These are phyloP conservation scores for Cephus cinctus DNA, from an alignment of 1,140 invertebrate genomes.

Conservation along the genomic window DNA sequence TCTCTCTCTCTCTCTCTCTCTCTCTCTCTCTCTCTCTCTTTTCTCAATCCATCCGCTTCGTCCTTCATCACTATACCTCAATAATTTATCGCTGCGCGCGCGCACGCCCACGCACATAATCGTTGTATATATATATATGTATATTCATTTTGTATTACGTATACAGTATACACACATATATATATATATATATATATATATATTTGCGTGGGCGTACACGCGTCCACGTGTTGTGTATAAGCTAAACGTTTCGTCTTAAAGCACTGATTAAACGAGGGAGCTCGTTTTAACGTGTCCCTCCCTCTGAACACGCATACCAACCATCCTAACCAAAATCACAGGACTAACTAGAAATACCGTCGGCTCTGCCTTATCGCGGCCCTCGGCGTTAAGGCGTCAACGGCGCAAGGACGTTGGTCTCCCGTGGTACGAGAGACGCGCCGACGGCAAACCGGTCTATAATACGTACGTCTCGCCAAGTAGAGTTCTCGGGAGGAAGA, in stretches of 20 bases:
- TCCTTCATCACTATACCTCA: constrained; percentile 13
- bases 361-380: constrained; percentile 32
- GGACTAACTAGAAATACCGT: constrained; percentile 55
- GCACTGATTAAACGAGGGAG: constrained; percentile 58
- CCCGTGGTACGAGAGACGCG: no score
- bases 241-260: constrained; percentile 55
- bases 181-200: not conserved
- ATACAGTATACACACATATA: not conserved
- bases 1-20: not conserved
- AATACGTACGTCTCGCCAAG: no score
- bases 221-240: constrained; percentile 18
- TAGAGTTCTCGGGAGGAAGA: no score
- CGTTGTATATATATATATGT: no score
- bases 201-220: not conserved
- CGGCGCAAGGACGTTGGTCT: not conserved
- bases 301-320: constrained; percentile 47
- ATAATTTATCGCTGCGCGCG: constrained; percentile 21
- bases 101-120: no score
- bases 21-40: constrained; percentile 1
- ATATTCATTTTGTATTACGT: not conserved
- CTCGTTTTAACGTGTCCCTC: constrained; percentile 51
- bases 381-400: constrained; percentile 14
- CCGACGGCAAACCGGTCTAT: no score
- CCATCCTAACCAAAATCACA: constrained; percentile 55
- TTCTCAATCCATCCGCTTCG: not conserved